Evolutionary conservation across 2,113 vertebrate genomes (phyloP).

Genomic region (Phocoena phocoena): DNA sequence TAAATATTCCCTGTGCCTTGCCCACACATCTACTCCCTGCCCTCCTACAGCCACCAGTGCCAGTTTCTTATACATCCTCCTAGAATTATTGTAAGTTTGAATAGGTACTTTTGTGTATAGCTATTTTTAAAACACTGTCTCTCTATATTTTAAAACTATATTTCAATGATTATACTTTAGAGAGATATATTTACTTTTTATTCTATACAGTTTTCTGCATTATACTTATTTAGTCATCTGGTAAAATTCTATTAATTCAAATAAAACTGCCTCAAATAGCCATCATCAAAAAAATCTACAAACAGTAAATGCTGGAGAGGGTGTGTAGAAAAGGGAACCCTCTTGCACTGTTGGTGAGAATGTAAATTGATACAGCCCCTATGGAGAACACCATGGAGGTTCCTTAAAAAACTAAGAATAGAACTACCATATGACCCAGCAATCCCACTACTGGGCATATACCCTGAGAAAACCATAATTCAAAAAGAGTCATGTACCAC

Average conservation of each 20-base stretch:
- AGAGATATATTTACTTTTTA: background rate
- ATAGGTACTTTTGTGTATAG: background rate
- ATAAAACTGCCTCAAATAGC: background rate
- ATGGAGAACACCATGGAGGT: too few species aligned
- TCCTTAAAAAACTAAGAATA: too few species aligned
- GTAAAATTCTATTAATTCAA: background rate
- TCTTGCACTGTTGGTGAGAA: too few species aligned
- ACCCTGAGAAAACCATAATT: too few species aligned
- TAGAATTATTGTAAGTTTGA: background rate
- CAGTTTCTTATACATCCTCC: background rate
- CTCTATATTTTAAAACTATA: background rate
- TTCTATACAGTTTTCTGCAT: background rate
- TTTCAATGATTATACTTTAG: background rate
- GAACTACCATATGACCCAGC: too few species aligned
- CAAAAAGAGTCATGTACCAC: too few species aligned
- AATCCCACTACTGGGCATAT: too few species aligned
- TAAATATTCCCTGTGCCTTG: background rate
- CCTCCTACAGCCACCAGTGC: too few species aligned
- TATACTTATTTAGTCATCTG: background rate
- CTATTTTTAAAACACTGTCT: background rate
- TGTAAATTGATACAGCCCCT: too few species aligned
- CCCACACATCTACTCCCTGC: background rate
- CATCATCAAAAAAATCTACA: too few species aligned
- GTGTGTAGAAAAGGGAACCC: too few species aligned
- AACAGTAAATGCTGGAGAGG: too few species aligned